phyloP scores from a whole-genome alignment of 2,113 vertebrate genomes.

The Leptodactylus fuscus region DNA sequence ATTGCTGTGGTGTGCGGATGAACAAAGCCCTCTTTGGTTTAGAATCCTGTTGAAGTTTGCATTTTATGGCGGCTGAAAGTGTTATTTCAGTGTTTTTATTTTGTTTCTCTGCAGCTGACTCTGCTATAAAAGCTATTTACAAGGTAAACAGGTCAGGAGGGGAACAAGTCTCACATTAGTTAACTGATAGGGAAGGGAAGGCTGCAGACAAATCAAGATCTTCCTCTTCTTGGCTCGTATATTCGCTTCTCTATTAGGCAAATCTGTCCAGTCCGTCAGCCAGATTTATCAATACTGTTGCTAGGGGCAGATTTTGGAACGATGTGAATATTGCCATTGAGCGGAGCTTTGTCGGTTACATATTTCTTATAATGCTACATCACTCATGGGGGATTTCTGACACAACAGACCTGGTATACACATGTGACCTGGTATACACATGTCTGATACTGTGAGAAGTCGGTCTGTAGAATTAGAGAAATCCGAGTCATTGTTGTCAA shows the following conservation, averaged over 20 bases:
- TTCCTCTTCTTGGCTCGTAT: not conserved
- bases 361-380: not conserved
- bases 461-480: no score
- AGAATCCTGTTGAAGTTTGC: constrained; percentile 52
- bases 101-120: constrained; percentile 37
- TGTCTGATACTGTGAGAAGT: no score
- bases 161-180: constrained; percentile 43
- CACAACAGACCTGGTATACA: no score
- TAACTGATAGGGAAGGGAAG: not conserved
- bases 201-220: constrained; percentile 5
- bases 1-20: constrained; percentile 43
- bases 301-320: not conserved
- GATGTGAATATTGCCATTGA: not conserved
- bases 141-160: constrained; percentile 47
- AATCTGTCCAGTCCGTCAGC: not conserved
- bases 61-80: constrained; percentile 56
- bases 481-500: no score
- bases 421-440: no score
- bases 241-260: not conserved
- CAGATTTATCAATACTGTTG: not conserved
- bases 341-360: not conserved
- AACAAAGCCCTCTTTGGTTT: constrained; percentile 44
- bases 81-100: constrained; percentile 52
- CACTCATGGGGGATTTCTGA: no score
- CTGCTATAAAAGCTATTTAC: constrained; percentile 49